Conservation (phyloP, 2,113 vertebrate species). For the Naja naja region DNA sequence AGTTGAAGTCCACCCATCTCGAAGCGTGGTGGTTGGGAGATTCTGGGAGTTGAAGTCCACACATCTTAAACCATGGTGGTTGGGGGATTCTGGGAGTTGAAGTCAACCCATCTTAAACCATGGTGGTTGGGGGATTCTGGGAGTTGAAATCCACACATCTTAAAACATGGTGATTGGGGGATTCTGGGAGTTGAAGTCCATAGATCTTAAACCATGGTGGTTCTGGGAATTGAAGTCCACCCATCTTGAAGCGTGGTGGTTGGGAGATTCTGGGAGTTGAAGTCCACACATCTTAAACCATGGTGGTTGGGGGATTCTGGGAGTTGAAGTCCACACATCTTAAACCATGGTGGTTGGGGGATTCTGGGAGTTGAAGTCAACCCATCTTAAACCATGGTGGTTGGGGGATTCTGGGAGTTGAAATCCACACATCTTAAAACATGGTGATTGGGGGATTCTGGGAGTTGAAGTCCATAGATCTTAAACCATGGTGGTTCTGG, state of each 20-base stretch:
- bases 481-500: not conserved
- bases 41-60: not conserved
- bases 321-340: not conserved
- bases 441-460: not conserved
- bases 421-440: not conserved
- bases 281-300: not conserved
- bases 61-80: not conserved
- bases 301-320: too few relatives aligned
- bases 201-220: not conserved
- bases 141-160: not conserved
- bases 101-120: not conserved
- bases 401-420: not conserved
- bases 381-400: too few relatives aligned
- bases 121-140: not conserved
- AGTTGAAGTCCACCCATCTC: too few relatives aligned
- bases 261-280: not conserved
- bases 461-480: not conserved
- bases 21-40: too few relatives aligned
- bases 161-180: not conserved
- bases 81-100: not conserved
- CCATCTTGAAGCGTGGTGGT: not conserved
- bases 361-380: not conserved
- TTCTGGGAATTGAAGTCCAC: not conserved
- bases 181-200: not conserved
- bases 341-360: not conserved